A percentile compares a stretch with the other conserved stretches of the same genome.
Evolutionary conservation across 1,140 invertebrate genomes (phyloP).

Genomic region (Riptortus pedestris): DNA sequence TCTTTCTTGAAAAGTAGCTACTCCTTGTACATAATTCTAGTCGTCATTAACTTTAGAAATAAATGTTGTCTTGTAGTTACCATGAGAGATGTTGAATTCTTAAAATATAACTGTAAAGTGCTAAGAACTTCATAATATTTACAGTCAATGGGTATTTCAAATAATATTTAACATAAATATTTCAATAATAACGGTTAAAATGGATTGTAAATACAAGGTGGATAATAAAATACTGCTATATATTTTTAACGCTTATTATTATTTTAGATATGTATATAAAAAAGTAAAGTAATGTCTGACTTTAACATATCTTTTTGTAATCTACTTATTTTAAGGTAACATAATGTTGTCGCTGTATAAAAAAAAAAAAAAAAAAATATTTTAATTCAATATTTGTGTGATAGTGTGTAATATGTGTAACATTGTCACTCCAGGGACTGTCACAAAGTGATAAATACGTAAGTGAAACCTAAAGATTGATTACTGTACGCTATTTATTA

Average conservation of each 20-base stretch:
- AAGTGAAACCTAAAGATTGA: background rate
- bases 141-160: no score
- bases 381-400: background rate
- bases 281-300: background rate
- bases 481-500: no score
- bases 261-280: background rate
- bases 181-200: no score
- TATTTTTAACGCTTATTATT: constrained; percentile 14
- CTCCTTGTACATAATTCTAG: constrained; percentile 9
- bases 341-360: background rate
- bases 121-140: background rate
- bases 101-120: background rate
- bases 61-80: background rate
- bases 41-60: background rate
- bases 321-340: background rate
- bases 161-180: no score
- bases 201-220: background rate
- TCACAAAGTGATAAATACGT: background rate
- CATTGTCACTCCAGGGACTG: background rate
- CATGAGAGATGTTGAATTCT: no score
- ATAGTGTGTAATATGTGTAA: background rate
- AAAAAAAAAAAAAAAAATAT: background rate
- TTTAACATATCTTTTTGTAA: constrained; percentile 6
- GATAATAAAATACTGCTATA: background rate
- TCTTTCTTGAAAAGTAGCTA: constrained; percentile 12